Evolutionary conservation across 92 coral and sea anemone species (phyloP), one percentile per base, ranked within the genome.

Genomic region (Muricea muricata): DNA sequence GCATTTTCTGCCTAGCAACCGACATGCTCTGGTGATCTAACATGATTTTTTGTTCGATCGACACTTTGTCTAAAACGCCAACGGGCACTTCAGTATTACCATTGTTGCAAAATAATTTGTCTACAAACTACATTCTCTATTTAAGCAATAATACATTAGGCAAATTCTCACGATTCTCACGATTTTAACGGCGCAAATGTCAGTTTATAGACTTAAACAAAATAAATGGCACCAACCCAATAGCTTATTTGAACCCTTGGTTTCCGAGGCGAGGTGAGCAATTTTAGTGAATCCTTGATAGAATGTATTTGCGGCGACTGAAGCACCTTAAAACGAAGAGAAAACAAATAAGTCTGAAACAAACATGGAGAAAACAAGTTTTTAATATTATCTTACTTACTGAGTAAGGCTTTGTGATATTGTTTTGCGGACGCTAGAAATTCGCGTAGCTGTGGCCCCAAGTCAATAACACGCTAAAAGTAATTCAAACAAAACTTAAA

Each of bases 351-450:
- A 30, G 23, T 30, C 8, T 66, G 5, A 66, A 29, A 66, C 42
- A n/a, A 1, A 66, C 73, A 29, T 45, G 6, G 33, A 66, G 3
- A 0, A 24, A 2, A 31, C 6, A 2, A 18, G 7, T 31, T 37
- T 15, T 17, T 18, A 52, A 6, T 33, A 56, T 7, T 60, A 25
- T 29, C 48, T 0, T 39, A 89, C 99, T 90, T 82, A 97, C 99
- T 88, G 50, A 94, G 99, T 37, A 97, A 76, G 1, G 99, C 91
- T 63, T 94, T 97, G 40, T 90, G 92, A 70, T 97, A 97, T 54
- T 92, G 93, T 47, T 90, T 90, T 10, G 99, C 95, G 39, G 89
- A 87, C 2, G 89, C 29, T 52, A 95, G 85, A 8, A 97, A 92
- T 52, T 97, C 99, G 52, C 93, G 91, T 24, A 97, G 79, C 9